Conservation (phyloP, 2,888 invertebrate genomes). For the Cyaniris semiargus region DNA sequence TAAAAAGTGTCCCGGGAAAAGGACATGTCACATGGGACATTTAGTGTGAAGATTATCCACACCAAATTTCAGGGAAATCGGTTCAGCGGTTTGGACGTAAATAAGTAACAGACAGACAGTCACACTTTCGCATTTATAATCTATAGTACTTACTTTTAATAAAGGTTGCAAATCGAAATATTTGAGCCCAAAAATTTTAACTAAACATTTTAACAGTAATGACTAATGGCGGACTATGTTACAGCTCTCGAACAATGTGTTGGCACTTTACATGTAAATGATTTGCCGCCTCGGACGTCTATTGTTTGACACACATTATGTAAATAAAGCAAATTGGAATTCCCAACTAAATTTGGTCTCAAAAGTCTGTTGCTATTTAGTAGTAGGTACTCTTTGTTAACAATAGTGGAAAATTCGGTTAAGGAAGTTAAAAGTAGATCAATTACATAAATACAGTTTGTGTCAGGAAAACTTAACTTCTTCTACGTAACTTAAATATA, state of each 20-base stretch:
- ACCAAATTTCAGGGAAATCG: too few species aligned
- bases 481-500: too few species aligned
- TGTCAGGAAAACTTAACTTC: neutral
- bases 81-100: too few species aligned
- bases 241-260: constrained; percentile 7
- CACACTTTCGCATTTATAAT: too few species aligned
- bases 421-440: neutral
- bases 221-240: neutral
- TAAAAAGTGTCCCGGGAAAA: too few species aligned
- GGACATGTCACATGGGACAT: too few species aligned
- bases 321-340: constrained; percentile 23
- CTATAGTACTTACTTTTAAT: too few species aligned
- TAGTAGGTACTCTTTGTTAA: neutral
- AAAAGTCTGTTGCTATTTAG: neutral
- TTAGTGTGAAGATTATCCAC: too few species aligned
- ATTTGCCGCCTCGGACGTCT: constrained; percentile 3
- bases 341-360: constrained; percentile 11
- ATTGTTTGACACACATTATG: constrained; percentile 26
- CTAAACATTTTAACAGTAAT: neutral
- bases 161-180: too few species aligned
- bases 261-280: constrained; percentile 18
- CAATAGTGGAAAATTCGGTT: neutral
- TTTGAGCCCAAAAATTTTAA: neutral
- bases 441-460: neutral
- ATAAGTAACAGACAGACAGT: too few species aligned